Conservation (phyloP, 2,797 vertebrate genomes). For the Orestias chungarensis region DNA sequence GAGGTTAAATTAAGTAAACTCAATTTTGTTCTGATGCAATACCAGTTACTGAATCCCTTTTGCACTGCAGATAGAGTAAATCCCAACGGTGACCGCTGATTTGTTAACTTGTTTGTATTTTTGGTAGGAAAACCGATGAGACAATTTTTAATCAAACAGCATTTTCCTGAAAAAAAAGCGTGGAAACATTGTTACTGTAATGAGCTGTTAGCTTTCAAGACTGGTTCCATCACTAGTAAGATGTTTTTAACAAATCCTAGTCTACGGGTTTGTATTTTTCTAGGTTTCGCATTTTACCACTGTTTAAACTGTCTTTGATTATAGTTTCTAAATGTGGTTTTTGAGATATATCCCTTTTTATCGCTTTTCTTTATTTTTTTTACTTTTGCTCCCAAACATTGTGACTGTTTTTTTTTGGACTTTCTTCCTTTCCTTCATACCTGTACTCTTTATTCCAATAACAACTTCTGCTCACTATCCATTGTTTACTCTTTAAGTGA, state of each 20-base stretch:
- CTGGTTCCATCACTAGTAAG: constrained; percentile 1
- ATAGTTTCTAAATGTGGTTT: not conserved
- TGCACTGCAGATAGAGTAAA: constrained; percentile 13
- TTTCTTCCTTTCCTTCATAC: not conserved
- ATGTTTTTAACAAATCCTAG: not conserved
- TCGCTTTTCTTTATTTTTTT: not conserved
- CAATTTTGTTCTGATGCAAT: constrained; percentile 6
- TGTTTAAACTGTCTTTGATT: not conserved
- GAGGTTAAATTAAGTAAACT: constrained; percentile 45
- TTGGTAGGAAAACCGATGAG: constrained; percentile 4
- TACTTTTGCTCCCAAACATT: not conserved
- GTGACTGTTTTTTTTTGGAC: not conserved
- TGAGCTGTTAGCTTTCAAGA: not conserved
- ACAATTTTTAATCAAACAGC: constrained; percentile 5
- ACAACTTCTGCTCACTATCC: not conserved
- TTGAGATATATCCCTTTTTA: not conserved
- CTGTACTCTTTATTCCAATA: not conserved
- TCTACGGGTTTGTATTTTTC: not conserved
- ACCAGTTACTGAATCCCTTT: constrained; percentile 4
- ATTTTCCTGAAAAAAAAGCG: constrained; percentile 9
- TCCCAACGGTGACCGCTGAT: not conserved
- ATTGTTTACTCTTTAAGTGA: not conserved
- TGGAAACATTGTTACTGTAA: not conserved
- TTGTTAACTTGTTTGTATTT: constrained; percentile 25
- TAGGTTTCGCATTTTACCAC: not conserved